Base-by-base conservation (phyloP, 1,140 invertebrate species). In the Nomia melanderi region DNA sequence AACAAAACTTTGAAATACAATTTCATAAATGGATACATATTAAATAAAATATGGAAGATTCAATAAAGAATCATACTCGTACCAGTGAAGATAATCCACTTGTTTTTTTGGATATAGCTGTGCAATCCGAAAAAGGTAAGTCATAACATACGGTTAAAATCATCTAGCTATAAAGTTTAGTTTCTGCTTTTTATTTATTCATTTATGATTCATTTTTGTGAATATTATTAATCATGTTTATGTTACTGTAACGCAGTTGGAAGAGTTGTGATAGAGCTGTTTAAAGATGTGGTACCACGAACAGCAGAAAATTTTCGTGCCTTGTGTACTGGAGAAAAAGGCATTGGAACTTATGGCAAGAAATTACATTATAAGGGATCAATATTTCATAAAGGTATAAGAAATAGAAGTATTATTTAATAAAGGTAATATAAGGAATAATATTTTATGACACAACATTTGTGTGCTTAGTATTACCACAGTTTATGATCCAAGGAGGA, bases 221-320 rank as follows among this genome's bases (percentile, higher is more conserved):
- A 64, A 66, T 76, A 70, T 82, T 83, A 72, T 87, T 87, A 50
- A 84, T 91, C 88, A 88, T 82, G 84, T 84, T n/a, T 66, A 39
- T 60, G 7, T 29, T 66, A 66, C 39, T 77, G 3, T 70, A 54
- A 93, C 92, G 20, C 82, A 95, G 96, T 94, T 87, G 97, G 97
- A 17, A 93, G 97, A 85, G 93, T 98, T 50, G 92, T 97, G 20
- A 96, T 98, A 86, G 94, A 97, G 93, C 92, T 98, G 56, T 95
- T 95, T 83, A 96, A 95, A 87, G 95, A 99, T 94, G 93, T 96
- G 78, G 97, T 97, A 25, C 98, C 98, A 44, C 96, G 94, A 91
- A 98, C 98, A 65, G 96, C 95, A 59, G 97, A 98, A 92, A 99
- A 99, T 93, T 99, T 99, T 92, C 93, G 96, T 84, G 95, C 95